These are phyloP conservation scores for Chrysolina oricalcia DNA, from an alignment of 2,888 invertebrate genomes.

Conservation along the genomic window DNA sequence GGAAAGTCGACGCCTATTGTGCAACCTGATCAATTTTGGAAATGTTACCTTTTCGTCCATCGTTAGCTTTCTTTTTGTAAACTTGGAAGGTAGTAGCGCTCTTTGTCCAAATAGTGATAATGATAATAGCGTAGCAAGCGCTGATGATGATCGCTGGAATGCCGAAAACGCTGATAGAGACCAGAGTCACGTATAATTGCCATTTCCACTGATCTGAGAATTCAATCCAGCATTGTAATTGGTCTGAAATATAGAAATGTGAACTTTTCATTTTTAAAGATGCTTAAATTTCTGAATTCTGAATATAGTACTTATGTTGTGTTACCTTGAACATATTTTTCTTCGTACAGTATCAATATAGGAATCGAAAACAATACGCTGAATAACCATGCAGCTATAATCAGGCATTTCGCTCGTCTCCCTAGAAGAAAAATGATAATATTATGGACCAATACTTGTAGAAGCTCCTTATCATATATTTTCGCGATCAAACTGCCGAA, in stretches of 20 bases:
- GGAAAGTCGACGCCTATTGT: background rate
- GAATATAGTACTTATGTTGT: background rate
- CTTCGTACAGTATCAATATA: conserved; percentile 85
- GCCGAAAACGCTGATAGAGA: conserved; percentile 86
- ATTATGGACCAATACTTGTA: background rate
- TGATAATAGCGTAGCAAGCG: conserved; percentile 90
- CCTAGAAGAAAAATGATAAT: conserved; percentile 74
- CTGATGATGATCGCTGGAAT: conserved; percentile 89
- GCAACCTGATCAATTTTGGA: conserved; percentile 4
- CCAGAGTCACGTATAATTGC: conserved; percentile 90
- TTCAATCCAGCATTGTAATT: conserved; percentile 91
- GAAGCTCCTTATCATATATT: background rate
- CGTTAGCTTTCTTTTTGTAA: conserved; percentile 43
- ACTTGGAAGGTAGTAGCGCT: conserved; percentile 69
- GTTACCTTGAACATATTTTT: conserved; percentile 82
- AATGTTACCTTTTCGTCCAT: conserved; percentile 48
- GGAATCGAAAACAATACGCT: conserved; percentile 88
- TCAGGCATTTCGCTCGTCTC: conserved; percentile 85
- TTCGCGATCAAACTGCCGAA: too few species aligned
- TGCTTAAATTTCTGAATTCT: too few species aligned
- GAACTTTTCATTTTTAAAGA: too few species aligned
- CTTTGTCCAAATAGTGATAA: conserved; percentile 91
- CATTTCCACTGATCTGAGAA: conserved; percentile 82
- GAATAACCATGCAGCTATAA: conserved; percentile 87
- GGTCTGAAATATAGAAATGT: conserved; percentile 68